Base-by-base conservation (phyloP, 2,888 invertebrate genomes). In the Rhamnusium bicolor region DNA sequence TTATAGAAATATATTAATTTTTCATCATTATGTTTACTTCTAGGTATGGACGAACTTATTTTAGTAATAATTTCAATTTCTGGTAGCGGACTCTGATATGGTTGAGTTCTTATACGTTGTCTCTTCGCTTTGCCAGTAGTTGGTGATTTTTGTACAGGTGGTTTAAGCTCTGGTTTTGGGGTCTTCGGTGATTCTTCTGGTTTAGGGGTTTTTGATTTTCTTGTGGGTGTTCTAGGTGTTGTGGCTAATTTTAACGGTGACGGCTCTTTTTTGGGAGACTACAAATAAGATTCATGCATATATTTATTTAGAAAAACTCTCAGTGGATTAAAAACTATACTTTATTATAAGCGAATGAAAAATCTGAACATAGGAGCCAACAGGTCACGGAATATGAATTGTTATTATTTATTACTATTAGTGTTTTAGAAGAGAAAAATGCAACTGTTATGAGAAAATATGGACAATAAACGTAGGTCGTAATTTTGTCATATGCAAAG, bases 1-100 rank as follows among this genome's bases (percentile, higher is more conserved):
- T 96, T 96, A 88, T 96, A 96, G 86, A 96, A 96, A 1, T 96
- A 93, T 81, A 95, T 94, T 51, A 96, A 92, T 84, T 94, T 95
- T 79, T 96, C 95, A 81, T 95, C 95, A 54, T 90, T 90, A 63
- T 90, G 90, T 84, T 89, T 88, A 69, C 85, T 81, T 86, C 91
- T 89, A 81, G 92, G 91, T 0, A 91, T 91, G 1, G 91, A 19
- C 21, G 91, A 90, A 0, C 92, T 92, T 61, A 94, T 90, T 86
- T 95, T 95, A 2, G 95, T 93, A 18, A 95, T 92, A 86, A 93
- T 92, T 75, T 94, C 92, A 69, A 95, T 89, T 87, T 95, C 95
- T 0, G 95, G 94, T 40, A 95, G 89, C 0, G 95, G 95, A 76
- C 94, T 94, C 86, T 96, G 96, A 88, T 95, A 96, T 10, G 94